Evolutionary conservation across 2,888 invertebrate genomes (phyloP).

Genomic region (Leptinotarsa haldemani): DNA sequence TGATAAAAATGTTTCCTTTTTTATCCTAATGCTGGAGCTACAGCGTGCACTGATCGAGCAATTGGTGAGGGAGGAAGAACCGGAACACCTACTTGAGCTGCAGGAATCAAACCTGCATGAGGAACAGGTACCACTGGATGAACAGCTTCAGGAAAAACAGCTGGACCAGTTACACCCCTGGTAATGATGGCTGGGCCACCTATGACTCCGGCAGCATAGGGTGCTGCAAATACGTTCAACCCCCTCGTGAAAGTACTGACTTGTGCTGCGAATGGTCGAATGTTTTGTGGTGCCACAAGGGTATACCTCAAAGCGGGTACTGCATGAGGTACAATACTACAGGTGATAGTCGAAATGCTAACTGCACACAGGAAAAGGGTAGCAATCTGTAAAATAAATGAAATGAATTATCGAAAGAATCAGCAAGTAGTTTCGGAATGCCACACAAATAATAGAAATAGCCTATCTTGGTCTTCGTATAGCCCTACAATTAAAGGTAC

Average conservation of each 20-base stretch:
- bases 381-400: neutral
- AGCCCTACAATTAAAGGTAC: neutral
- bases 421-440: neutral
- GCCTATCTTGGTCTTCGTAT: neutral
- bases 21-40: slow-evolving; percentile 47
- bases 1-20: no score
- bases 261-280: slow-evolving; percentile 74
- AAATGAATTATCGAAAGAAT: neutral
- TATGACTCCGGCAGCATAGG: slow-evolving; percentile 55
- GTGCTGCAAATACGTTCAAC: slow-evolving; percentile 65
- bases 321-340: slow-evolving; percentile 38
- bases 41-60: slow-evolving; percentile 55
- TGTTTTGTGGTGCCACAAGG: slow-evolving; percentile 72
- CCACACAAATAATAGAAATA: neutral
- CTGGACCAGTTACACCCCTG: slow-evolving; percentile 40
- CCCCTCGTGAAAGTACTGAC: slow-evolving; percentile 69
- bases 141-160: slow-evolving; percentile 31
- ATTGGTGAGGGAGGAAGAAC: slow-evolving; percentile 40
- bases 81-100: slow-evolving; percentile 29
- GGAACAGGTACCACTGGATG: slow-evolving; percentile 7
- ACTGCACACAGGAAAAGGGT: neutral
- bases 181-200: slow-evolving; percentile 50
- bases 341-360: slow-evolving; percentile 11
- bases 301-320: slow-evolving; percentile 55
- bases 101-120: neutral